Evolutionary conservation across 2,797 vertebrate species (phyloP), one percentile per base, ranked within the genome.

Genomic region (Characodon lateralis): DNA sequence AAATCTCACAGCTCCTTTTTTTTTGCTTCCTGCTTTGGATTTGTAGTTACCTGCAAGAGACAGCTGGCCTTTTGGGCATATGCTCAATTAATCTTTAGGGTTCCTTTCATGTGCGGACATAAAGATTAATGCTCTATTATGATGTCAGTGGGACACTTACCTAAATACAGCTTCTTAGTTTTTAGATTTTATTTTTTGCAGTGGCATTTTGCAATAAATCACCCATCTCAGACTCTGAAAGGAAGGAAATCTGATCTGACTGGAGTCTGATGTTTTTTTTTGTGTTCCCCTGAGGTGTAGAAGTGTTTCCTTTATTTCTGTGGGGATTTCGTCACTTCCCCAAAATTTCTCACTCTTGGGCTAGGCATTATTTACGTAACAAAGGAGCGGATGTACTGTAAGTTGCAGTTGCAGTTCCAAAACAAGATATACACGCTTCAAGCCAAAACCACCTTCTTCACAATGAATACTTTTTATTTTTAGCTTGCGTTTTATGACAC

Each of bases 51-150:
- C 6, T 53, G 53, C 75, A 78, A 20, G 46, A 68, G 1, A 79
- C 83, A 82, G 76, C 83, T 90, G 88, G 82, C 86, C 89, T 83
- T 46, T 89, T 39, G 63, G 56, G 70, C 24, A 76, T 58, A 82
- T 72, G 87, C 83, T 76, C 76, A 84, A 73, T 81, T 72, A 61
- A 81, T 82, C 80, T 78, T 80, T 65, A 35, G 76, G 72, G 71
- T 71, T 71, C 81, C 78, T 82, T 89, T 75, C 80, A 84, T 50
- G 63, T 79, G 71, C 73, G 77, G 85, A 77, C 61, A 73, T 71
- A 35, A 77, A 83, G 72, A 88, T 76, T 56, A 83, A 83, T 77
- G 66, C 35, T 72, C 61, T 46, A 56, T 78, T 78, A 59, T 72
- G 75, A 82, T 76, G n/a, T 69, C 12, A 89, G 84, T 81, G 50